Percentiles rank a stretch among this genome's conserved stretches.
phyloP scores from a whole-genome alignment of 1,140 invertebrate species.

The Brachionus sp. region DNA sequence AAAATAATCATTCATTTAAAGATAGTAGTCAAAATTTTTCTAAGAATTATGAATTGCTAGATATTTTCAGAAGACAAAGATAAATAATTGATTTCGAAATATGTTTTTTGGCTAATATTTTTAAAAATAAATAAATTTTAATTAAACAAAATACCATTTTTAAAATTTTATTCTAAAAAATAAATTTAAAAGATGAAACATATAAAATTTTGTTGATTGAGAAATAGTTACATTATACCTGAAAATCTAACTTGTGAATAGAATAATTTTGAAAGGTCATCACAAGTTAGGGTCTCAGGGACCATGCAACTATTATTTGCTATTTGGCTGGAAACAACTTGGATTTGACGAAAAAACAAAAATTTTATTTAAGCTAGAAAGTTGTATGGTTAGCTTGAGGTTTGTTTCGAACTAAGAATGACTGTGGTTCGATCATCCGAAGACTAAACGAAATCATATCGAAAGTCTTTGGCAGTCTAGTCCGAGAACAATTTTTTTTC shows the following conservation, averaged over 20 bases:
- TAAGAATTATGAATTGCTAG: too few relatives aligned
- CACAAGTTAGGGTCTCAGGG: conserved; percentile 46
- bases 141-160: not conserved
- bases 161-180: not conserved
- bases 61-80: too few relatives aligned
- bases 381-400: conserved; percentile 44
- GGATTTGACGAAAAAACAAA: not conserved
- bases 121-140: too few relatives aligned
- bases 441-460: not conserved
- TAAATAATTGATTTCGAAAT: too few relatives aligned
- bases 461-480: not conserved
- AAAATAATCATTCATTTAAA: too few relatives aligned
- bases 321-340: not conserved
- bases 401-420: not conserved
- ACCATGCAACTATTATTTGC: not conserved
- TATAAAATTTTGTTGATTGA: not conserved
- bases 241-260: conserved; percentile 46
- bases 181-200: conserved; percentile 4
- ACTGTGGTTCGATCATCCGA: not conserved
- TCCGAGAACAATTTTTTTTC: not conserved
- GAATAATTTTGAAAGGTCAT: not conserved
- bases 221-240: conserved; percentile 30
- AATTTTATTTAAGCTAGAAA: conserved; percentile 43
- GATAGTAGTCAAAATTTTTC: too few relatives aligned
- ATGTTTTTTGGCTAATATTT: too few relatives aligned